Evolutionary conservation across 2,113 vertebrate genomes (phyloP).

Genomic region (Channa maculata): DNA sequence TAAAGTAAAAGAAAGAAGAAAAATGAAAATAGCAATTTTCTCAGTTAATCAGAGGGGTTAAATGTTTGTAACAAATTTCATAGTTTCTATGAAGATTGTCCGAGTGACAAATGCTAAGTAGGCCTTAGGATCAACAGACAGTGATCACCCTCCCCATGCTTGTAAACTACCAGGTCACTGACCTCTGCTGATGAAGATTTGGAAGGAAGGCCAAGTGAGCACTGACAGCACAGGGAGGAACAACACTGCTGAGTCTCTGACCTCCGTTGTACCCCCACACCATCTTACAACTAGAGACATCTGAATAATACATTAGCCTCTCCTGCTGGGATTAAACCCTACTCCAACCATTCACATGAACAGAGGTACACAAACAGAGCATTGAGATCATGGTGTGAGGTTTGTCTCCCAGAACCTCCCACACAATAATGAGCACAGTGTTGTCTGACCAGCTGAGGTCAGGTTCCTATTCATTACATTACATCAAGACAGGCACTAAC

Average conservation of each 20-base stretch:
- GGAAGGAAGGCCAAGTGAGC: constrained; percentile 50
- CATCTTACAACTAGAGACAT: constrained; percentile 68
- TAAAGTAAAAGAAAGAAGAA: too few species aligned
- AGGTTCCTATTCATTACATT: background rate
- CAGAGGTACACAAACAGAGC: constrained; percentile 58
- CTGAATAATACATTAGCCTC: constrained; percentile 80
- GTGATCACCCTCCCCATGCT: background rate
- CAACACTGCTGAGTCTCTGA: constrained; percentile 66
- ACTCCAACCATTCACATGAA: constrained; percentile 22
- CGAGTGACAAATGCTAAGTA: constrained; percentile 55
- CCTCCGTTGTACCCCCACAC: constrained; percentile 69
- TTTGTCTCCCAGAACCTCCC: constrained; percentile 48
- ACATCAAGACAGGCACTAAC: background rate
- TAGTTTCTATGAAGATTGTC: background rate
- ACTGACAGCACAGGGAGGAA: constrained; percentile 66
- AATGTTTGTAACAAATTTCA: background rate
- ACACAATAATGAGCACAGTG: constrained; percentile 46
- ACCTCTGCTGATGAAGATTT: constrained; percentile 53
- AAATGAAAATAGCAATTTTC: too few species aligned
- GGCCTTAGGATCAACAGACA: constrained; percentile 31
- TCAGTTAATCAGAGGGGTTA: too few species aligned
- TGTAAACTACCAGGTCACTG: constrained; percentile 60
- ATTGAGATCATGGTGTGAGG: constrained; percentile 38
- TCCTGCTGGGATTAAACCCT: constrained; percentile 54
- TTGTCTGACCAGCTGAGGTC: constrained; percentile 39